These are phyloP conservation scores for Drosophila ustulata DNA, from an alignment of 2,888 invertebrate species.

Conservation along the genomic window DNA sequence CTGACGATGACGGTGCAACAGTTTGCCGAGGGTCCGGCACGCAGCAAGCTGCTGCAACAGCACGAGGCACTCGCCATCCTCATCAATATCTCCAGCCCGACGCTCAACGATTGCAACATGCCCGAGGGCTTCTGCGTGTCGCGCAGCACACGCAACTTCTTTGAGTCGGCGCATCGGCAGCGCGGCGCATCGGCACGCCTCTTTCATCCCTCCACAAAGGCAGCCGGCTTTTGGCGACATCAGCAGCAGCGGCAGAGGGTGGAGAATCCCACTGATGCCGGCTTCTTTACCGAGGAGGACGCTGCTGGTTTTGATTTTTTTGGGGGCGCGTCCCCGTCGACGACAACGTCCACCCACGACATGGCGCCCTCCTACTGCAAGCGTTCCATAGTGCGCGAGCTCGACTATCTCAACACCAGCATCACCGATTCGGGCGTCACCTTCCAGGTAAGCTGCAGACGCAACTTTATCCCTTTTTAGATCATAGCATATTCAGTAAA, in stretches of 20 bases:
- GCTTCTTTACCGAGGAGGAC: slow-evolving; percentile 67
- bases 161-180: slow-evolving; percentile 79
- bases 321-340: slow-evolving; percentile 19
- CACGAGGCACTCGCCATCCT: slow-evolving; percentile 92
- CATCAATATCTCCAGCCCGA: slow-evolving; percentile 92
- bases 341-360: slow-evolving; percentile 82
- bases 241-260: slow-evolving; percentile 78
- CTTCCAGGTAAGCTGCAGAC: slow-evolving; percentile 85
- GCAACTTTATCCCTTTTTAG: neutral
- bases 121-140: slow-evolving; percentile 90
- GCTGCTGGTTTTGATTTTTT: slow-evolving; percentile 82
- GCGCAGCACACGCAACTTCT: slow-evolving; percentile 81
- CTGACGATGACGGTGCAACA: slow-evolving; percentile 92
- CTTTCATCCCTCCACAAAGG: slow-evolving; percentile 25
- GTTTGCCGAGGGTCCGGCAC: slow-evolving; percentile 93
- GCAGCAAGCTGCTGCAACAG: slow-evolving; percentile 90
- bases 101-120: slow-evolving; percentile 89
- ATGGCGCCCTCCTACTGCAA: slow-evolving; percentile 89
- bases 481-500: too few relatives aligned
- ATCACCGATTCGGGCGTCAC: slow-evolving; percentile 92
- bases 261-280: neutral
- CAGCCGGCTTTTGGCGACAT: slow-evolving; percentile 22
- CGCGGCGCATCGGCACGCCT: slow-evolving; percentile 59
- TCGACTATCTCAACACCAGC: slow-evolving; percentile 90
- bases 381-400: slow-evolving; percentile 88